Evolutionary conservation across 1,140 invertebrate genomes (phyloP).

Genomic region (Rhynchophorus ferrugineus): DNA sequence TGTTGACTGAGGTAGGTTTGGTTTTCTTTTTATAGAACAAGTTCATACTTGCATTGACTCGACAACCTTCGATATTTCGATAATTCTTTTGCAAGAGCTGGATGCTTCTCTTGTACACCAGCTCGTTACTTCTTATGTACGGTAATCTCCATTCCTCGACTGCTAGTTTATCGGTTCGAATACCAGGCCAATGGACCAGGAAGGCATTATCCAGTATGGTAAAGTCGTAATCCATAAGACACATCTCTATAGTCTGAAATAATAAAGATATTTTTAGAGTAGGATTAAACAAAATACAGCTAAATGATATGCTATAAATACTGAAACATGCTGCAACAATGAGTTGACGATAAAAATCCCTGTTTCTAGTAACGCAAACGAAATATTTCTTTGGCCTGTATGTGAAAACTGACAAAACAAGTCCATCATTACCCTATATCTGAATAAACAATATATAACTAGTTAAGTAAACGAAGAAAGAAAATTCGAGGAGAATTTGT

Average conservation of each 20-base stretch:
- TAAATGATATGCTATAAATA: neutral
- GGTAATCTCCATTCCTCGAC: constrained; percentile 41
- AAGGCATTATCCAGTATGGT: constrained; percentile 69
- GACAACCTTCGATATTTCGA: constrained; percentile 49
- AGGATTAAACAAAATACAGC: neutral
- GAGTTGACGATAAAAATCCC: too few species aligned
- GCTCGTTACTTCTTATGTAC: constrained; percentile 53
- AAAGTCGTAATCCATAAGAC: constrained; percentile 64
- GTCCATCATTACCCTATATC: too few species aligned
- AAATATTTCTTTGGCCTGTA: too few species aligned
- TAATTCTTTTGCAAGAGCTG: constrained; percentile 51
- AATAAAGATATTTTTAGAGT: neutral
- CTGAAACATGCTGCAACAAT: neutral
- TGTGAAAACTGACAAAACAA: too few species aligned
- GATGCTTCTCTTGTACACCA: constrained; percentile 55
- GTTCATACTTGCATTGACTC: constrained; percentile 35
- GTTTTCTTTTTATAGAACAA: neutral
- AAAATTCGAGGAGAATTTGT: neutral
- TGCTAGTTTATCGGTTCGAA: constrained; percentile 46
- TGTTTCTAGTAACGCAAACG: too few species aligned
- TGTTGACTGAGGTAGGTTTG: too few species aligned
- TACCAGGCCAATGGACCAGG: constrained; percentile 66
- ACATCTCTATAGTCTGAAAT: constrained; percentile 70
- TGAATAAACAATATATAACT: neutral
- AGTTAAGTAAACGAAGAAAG: neutral